phyloP scores from a whole-genome alignment of 2,888 invertebrate genomes.

The Cerastis rubricosa region DNA sequence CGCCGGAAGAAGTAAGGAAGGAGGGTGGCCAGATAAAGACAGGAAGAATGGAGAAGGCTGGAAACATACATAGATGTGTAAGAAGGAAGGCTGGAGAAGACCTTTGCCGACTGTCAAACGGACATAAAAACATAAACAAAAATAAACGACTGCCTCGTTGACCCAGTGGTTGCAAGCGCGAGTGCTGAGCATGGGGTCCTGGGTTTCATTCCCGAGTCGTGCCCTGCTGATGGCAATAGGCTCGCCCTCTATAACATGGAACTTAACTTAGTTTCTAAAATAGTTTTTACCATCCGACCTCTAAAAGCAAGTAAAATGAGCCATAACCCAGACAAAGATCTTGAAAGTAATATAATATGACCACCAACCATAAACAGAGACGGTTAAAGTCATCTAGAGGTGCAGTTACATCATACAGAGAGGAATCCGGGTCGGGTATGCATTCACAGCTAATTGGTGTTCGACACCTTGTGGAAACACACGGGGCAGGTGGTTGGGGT shows the following conservation, averaged over 20 bases:
- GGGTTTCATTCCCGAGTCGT: no score
- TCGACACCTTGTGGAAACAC: conserved; percentile 63
- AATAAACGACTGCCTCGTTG: no score
- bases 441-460: conserved; percentile 63
- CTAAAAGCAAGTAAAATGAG: conserved; percentile 1
- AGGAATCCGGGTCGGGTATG: conserved; percentile 59
- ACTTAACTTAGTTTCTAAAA: no score
- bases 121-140: background rate
- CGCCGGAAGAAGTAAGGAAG: background rate
- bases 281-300: no score
- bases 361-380: conserved; percentile 14
- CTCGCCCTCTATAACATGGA: no score
- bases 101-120: background rate
- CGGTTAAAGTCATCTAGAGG: conserved; percentile 26
- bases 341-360: conserved; percentile 17
- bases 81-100: background rate
- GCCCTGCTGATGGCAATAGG: no score
- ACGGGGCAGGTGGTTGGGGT: conserved; percentile 21
- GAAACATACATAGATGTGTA: background rate
- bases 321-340: background rate
- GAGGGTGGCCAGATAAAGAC: background rate
- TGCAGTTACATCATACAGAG: conserved; percentile 50
- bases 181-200: no score
- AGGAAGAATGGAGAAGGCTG: background rate
- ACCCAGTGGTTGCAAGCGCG: no score